Conservation (phyloP, 2,888 invertebrate species). For the Corbicula japonica region DNA sequence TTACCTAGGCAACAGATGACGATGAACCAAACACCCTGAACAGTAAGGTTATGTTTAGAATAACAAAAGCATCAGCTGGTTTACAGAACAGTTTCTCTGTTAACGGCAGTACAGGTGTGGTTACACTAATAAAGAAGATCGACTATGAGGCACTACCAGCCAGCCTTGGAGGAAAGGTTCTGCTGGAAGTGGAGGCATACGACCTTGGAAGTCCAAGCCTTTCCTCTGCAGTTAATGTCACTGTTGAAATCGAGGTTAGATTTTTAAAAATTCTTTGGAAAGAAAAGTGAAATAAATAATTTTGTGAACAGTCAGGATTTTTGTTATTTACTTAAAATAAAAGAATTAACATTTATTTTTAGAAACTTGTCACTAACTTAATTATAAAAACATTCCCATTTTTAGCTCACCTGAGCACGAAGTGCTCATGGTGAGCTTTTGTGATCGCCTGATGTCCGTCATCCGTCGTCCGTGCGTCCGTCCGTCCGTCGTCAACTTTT, state of each 20-base stretch:
- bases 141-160: conserved; percentile 82
- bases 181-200: conserved; percentile 77
- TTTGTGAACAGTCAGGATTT: not conserved
- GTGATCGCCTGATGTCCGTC: no score
- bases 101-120: conserved; percentile 90
- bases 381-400: no score
- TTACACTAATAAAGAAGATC: conserved; percentile 78
- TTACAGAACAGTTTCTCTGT: conserved; percentile 88
- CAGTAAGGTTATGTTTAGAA: conserved; percentile 79
- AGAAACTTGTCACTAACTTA: no score
- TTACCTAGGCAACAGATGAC: conserved; percentile 90
- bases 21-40: conserved; percentile 88
- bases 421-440: no score
- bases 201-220: conserved; percentile 80
- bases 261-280: not conserved
- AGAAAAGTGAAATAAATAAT: not conserved
- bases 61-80: conserved; percentile 71
- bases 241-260: conserved; percentile 89
- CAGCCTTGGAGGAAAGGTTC: conserved; percentile 70
- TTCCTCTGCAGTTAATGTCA: conserved; percentile 78
- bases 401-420: no score
- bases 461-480: no score
- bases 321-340: no score
- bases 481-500: no score
- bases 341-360: no score